phyloP scores from a whole-genome alignment of 2,888 invertebrate species.

The Watsonalla cultraria region DNA sequence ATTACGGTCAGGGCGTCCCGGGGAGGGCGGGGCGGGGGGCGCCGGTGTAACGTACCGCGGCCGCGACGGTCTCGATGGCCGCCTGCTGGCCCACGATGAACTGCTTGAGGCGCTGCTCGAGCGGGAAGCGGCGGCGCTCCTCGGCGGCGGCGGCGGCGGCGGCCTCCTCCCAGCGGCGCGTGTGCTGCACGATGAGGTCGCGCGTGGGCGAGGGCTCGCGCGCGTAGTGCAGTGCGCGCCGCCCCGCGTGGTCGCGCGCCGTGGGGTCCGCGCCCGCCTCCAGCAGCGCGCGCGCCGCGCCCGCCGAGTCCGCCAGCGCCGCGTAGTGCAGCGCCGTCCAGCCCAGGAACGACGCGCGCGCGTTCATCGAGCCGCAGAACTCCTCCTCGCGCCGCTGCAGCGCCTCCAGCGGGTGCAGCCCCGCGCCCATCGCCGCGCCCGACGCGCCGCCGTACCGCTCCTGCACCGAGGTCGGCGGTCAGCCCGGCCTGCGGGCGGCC shows the following conservation, averaged over 20 bases:
- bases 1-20: neutral
- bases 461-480: slow-evolving; percentile 8
- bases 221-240: slow-evolving; percentile 86
- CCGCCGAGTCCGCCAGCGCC: slow-evolving; percentile 84
- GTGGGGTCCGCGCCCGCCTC: slow-evolving; percentile 86
- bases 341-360: slow-evolving; percentile 87
- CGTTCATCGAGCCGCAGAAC: slow-evolving; percentile 85
- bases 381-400: slow-evolving; percentile 87
- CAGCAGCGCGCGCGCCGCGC: slow-evolving; percentile 81
- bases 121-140: slow-evolving; percentile 88
- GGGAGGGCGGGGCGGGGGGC: neutral
- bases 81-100: slow-evolving; percentile 92
- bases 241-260: slow-evolving; percentile 87
- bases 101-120: slow-evolving; percentile 90
- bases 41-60: slow-evolving; percentile 82
- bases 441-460: slow-evolving; percentile 87
- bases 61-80: slow-evolving; percentile 87
- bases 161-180: slow-evolving; percentile 68
- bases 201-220: slow-evolving; percentile 80
- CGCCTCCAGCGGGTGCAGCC: slow-evolving; percentile 86
- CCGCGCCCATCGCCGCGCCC: slow-evolving; percentile 81
- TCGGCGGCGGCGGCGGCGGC: slow-evolving; percentile 83
- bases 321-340: slow-evolving; percentile 95
- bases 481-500: slow-evolving; percentile 48
- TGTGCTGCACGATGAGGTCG: slow-evolving; percentile 79